Base-by-base conservation (phyloP, 2,888 invertebrate genomes). In the Podabrus alpinus region DNA sequence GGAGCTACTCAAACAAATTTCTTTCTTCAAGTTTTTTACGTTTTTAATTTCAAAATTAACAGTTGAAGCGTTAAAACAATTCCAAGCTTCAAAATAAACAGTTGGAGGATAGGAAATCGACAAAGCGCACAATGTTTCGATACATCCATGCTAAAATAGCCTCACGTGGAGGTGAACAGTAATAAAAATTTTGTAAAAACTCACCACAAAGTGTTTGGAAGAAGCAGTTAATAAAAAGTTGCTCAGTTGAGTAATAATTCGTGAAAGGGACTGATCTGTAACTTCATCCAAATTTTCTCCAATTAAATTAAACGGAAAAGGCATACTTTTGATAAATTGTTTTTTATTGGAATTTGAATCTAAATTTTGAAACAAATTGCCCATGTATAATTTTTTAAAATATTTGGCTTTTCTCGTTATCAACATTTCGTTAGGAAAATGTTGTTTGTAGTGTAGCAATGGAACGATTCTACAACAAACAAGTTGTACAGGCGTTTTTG, bases 61-160 rank as follows among this genome's bases (percentile, higher is more conserved):
- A 45, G 45, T 45, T 15, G 74, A 73, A 29, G 74, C 78, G 73
- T 78, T 75, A 71, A 79, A 77, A 83, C 91, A 92, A 77, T 90
- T 89, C 92, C 95, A 96, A 0, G 94, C 91, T 16, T 89, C 89
- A 9, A 89, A 87, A 83, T 94, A 93, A 16, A 90, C 86, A 80
- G 92, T 92, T 2, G 94, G 93, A 0, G 92, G 89, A 87, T 92
- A 96, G 17, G 87, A 87, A 68, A 89, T 89, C 67, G 93, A 92
- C 45, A 96, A 86, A 4, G 89, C 84, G 80, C 91, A 90, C 1
- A 97, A 87, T 0, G 94, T 91, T 85, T 94, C 91, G 81, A 91
- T 90, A 82, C 91, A 92, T 0, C 94, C 94, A 82, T 88, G 89
- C 89, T 92, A 82, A 76, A 86, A 88, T 60, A 79, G 78, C 73